These are phyloP conservation scores for Erpetoichthys calabaricus DNA, from an alignment of 2,797 vertebrate genomes.

Conservation along the genomic window DNA sequence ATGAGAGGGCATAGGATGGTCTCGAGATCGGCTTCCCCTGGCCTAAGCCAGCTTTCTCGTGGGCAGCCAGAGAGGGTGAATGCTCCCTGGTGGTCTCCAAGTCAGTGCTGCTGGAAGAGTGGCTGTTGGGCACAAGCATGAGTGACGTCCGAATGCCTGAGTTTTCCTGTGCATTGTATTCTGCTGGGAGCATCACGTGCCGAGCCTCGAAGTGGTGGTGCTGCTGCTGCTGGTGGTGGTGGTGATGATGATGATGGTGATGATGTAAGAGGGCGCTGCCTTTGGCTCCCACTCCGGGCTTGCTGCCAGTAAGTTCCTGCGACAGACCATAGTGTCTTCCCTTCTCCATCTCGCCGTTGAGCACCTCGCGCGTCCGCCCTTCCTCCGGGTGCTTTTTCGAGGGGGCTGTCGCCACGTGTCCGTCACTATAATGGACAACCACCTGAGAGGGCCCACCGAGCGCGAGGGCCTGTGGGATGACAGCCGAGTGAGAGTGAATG, in stretches of 20 bases:
- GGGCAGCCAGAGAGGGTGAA: slow-evolving; percentile 55
- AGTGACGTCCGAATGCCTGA: slow-evolving; percentile 69
- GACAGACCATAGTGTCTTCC: slow-evolving; percentile 48
- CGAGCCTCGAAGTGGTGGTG: slow-evolving; percentile 76
- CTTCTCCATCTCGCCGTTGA: slow-evolving; percentile 85
- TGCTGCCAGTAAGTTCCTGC: slow-evolving; percentile 31
- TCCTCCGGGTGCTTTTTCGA: slow-evolving; percentile 64
- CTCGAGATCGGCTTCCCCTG: slow-evolving; percentile 70
- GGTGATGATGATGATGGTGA: slow-evolving; percentile 15
- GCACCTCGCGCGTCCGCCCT: slow-evolving; percentile 64
- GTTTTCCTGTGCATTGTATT: slow-evolving; percentile 67
- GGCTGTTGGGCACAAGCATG: slow-evolving; percentile 85
- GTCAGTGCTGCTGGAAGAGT: slow-evolving; percentile 54
- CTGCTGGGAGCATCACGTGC: slow-evolving; percentile 66
- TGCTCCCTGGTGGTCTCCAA: slow-evolving; percentile 61
- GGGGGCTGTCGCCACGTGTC: slow-evolving; percentile 44
- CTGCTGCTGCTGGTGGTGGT: slow-evolving; percentile 35
- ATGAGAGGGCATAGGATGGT: slow-evolving; percentile 52
- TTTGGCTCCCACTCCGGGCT: slow-evolving; percentile 36
- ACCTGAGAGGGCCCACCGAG: slow-evolving; percentile 73
- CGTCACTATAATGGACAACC: slow-evolving; percentile 72
- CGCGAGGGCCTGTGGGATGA: slow-evolving; percentile 77
- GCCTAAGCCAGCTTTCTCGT: slow-evolving; percentile 69
- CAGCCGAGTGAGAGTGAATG: slow-evolving; percentile 66
- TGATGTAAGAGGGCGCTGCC: slow-evolving; percentile 27